These are phyloP conservation scores for Napeogenes sylphis DNA, from an alignment of 2,888 invertebrate species.

Conservation along the genomic window DNA sequence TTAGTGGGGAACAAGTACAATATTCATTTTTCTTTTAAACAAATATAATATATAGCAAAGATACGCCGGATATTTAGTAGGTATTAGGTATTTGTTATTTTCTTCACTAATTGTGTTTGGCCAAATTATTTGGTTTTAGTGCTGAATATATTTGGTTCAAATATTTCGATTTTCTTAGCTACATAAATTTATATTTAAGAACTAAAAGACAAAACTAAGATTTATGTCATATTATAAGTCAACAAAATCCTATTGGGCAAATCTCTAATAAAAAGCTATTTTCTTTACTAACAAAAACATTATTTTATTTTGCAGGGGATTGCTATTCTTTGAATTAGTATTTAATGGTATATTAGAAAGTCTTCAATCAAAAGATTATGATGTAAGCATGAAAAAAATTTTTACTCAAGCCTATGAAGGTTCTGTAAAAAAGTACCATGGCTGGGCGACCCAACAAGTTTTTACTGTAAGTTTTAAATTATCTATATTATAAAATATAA, in stretches of 20 bases:
- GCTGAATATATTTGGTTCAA: too few species aligned
- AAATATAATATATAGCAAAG: too few species aligned
- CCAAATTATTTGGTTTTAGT: too few species aligned
- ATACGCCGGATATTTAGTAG: too few species aligned
- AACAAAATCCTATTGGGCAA: background rate
- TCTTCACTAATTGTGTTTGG: background rate
- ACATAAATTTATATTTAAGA: too few species aligned
- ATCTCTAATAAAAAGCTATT: background rate
- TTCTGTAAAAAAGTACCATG: conserved; percentile 84
- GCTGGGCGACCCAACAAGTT: conserved; percentile 85
- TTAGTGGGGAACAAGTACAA: too few species aligned
- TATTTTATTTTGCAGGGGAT: conserved; percentile 66
- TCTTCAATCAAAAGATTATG: conserved; percentile 56
- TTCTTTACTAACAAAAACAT: background rate
- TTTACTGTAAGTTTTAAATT: conserved; percentile 78
- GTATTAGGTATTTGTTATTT: too few species aligned
- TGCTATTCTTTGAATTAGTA: conserved; percentile 79
- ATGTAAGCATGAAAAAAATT: conserved; percentile 79
- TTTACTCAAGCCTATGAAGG: conserved; percentile 82
- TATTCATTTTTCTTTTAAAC: too few species aligned
- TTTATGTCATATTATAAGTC: too few species aligned
- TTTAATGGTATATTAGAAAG: conserved; percentile 77
- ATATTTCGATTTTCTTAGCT: too few species aligned
- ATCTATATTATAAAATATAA: background rate
- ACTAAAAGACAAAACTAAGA: too few species aligned